Percentiles rank a stretch among this genome's conserved stretches.
These are phyloP conservation scores for Podilymbus podiceps DNA, from an alignment of 2,113 vertebrate genomes.

Conservation along the genomic window DNA sequence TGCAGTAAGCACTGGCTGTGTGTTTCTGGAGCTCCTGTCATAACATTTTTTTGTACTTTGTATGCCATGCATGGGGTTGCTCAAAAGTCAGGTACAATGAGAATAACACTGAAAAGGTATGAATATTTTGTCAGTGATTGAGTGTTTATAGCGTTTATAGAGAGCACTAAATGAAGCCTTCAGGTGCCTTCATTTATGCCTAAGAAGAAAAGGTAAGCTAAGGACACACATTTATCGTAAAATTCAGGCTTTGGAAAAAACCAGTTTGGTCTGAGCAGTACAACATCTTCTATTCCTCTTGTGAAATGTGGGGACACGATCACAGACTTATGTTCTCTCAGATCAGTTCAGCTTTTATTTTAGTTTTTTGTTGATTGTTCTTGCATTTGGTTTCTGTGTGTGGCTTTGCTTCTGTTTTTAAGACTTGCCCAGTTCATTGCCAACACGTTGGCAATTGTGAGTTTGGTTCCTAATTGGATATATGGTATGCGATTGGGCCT, in stretches of 20 bases:
- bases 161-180: not conserved
- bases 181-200: not conserved
- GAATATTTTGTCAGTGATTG: not conserved
- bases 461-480: not conserved
- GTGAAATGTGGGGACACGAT: not conserved
- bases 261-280: not conserved
- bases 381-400: not conserved
- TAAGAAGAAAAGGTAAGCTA: not conserved
- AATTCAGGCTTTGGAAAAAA: not conserved
- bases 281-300: not conserved
- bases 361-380: not conserved
- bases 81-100: not conserved
- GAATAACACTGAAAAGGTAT: not conserved
- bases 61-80: not conserved
- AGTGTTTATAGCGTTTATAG: not conserved
- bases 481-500: not conserved
- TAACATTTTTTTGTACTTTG: not conserved
- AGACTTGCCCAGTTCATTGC: not conserved
- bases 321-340: accelerated
- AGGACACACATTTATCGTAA: not conserved
- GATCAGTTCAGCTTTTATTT: not conserved
- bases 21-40: not conserved
- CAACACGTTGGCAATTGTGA: not conserved
- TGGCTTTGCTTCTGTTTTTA: not conserved
- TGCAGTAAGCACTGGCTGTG: not conserved